Conservation (phyloP, 2,797 vertebrate genomes). For the Propithecus deckenii region DNA sequence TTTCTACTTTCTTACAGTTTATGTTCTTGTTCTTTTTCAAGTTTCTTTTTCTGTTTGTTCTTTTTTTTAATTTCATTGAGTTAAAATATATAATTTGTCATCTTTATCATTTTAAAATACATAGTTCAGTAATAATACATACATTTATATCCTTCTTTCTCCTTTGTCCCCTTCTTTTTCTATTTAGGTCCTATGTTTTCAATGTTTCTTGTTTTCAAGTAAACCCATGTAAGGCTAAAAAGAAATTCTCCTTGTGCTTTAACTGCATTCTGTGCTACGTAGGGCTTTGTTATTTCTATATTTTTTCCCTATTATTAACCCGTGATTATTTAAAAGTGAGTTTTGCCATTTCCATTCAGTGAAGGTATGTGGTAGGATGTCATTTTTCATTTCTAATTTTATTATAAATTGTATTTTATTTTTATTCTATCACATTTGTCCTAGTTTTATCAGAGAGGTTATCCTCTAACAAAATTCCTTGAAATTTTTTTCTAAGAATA, state of each 20-base stretch:
- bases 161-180: neutral
- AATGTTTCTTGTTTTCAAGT: constrained; percentile 43
- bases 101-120: neutral
- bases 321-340: constrained; percentile 44
- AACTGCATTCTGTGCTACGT: neutral
- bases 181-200: neutral
- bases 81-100: neutral
- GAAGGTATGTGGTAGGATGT: neutral
- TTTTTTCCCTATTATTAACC: neutral
- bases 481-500: constrained; percentile 33
- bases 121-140: neutral
- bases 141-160: neutral
- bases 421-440: constrained; percentile 11
- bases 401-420: constrained; percentile 5
- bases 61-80: neutral
- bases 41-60: neutral
- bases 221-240: neutral
- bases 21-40: constrained; percentile 31
- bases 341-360: constrained; percentile 8
- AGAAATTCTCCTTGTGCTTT: neutral
- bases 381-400: constrained; percentile 48
- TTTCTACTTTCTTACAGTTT: constrained; percentile 23
- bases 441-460: constrained; percentile 24
- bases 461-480: neutral
- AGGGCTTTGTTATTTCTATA: neutral